Evolutionary conservation across 2,113 vertebrate genomes (phyloP).

Genomic region (Motacilla tschutschensis): DNA sequence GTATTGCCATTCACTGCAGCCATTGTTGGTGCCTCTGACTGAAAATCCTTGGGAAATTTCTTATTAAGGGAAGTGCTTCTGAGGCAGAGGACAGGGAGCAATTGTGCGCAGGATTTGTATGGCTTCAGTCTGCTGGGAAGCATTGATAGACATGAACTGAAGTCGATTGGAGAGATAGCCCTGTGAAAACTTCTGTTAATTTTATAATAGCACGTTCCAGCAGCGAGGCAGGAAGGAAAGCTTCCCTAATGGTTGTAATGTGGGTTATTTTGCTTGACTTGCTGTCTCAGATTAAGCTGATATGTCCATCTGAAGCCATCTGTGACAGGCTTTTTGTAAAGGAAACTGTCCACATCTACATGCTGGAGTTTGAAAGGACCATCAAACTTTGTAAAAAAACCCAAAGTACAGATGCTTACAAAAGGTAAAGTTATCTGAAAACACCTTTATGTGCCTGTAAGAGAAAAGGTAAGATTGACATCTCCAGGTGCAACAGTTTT

Average conservation of each 20-base stretch:
- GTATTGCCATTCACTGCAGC: background rate
- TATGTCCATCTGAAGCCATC: background rate
- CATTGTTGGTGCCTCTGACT: background rate
- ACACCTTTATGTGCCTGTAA: background rate
- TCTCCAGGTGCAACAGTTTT: background rate
- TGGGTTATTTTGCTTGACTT: background rate
- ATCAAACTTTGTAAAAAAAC: rapidly evolving
- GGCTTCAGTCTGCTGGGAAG: background rate
- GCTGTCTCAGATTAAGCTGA: background rate
- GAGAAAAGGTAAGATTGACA: background rate
- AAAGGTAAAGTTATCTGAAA: background rate
- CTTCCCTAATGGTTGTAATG: background rate
- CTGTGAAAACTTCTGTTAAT: background rate
- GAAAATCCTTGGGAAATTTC: background rate
- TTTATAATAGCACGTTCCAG: background rate
- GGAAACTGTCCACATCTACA: background rate
- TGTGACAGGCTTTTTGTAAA: background rate
- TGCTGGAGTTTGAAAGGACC: background rate
- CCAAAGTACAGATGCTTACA: background rate
- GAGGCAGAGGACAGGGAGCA: background rate
- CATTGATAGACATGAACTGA: background rate
- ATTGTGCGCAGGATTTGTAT: background rate
- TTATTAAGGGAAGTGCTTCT: background rate
- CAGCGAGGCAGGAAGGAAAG: background rate
- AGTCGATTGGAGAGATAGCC: background rate